Evolutionary conservation across 2,797 vertebrate genomes (phyloP).

Genomic region (Acropternis orthonyx): DNA sequence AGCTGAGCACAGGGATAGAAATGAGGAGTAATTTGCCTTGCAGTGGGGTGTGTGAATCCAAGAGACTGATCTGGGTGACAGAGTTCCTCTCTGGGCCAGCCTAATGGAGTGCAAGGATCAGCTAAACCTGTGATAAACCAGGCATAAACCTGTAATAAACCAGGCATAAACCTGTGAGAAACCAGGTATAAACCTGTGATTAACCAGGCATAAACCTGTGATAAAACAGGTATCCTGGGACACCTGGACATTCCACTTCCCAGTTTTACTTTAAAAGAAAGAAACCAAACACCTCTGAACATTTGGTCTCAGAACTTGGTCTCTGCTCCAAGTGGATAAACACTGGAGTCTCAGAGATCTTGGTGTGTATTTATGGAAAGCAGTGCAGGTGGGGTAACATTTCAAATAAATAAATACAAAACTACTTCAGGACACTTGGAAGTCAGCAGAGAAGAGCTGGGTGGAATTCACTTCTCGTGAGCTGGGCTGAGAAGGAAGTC

Average conservation of each 20-base stretch:
- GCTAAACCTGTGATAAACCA: not conserved
- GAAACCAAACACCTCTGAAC: not conserved
- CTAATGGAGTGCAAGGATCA: not conserved
- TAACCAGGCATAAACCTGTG: too few species aligned
- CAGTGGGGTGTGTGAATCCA: not conserved
- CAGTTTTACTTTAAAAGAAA: not conserved
- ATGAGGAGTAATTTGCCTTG: not conserved
- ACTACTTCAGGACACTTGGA: not conserved
- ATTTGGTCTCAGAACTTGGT: not conserved
- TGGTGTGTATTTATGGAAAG: not conserved
- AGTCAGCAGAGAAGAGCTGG: not conserved
- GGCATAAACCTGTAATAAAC: not conserved
- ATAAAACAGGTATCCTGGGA: not conserved
- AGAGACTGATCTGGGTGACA: not conserved
- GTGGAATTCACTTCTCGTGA: not conserved
- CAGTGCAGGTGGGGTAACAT: constrained; percentile 18
- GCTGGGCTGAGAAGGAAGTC: not conserved
- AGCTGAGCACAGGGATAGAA: not conserved
- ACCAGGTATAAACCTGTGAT: too few species aligned
- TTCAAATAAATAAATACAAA: constrained; percentile 26
- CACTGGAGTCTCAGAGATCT: not conserved
- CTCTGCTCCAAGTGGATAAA: constrained; percentile 2
- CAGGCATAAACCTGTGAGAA: not conserved
- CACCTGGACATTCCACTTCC: too few species aligned
- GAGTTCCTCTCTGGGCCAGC: not conserved